A percentile compares a stretch with the other conserved stretches of the same genome.
phyloP scores from a whole-genome alignment of 2,113 vertebrate genomes.

The Oceanodroma tethys region DNA sequence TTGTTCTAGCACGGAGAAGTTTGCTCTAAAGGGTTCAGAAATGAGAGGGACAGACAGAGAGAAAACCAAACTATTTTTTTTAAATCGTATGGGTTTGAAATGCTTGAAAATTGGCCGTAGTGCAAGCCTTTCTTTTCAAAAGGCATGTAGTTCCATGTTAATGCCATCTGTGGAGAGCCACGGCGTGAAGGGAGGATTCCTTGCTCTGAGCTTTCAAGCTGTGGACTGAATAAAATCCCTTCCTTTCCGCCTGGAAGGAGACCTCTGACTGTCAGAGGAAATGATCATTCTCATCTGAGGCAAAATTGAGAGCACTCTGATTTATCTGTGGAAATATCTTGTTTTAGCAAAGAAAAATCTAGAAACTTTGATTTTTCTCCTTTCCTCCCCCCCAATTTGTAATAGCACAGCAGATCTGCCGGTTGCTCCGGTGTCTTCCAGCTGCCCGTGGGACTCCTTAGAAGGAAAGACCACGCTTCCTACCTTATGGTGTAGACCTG shows the following conservation, averaged over 20 bases:
- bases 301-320: neutral
- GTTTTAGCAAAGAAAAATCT: neutral
- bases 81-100: neutral
- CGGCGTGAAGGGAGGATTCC: neutral
- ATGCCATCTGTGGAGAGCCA: neutral
- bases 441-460: neutral
- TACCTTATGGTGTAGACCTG: neutral
- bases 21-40: neutral
- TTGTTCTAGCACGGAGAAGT: neutral
- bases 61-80: neutral
- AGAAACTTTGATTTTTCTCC: neutral
- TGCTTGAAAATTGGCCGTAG: neutral
- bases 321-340: neutral
- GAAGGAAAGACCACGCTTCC: neutral
- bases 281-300: neutral
- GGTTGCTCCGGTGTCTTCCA: neutral
- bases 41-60: neutral
- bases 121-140: neutral
- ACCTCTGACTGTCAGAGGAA: neutral
- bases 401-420: neutral
- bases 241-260: neutral
- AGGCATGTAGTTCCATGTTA: neutral
- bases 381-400: fast-evolving
- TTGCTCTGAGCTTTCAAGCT: neutral
- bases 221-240: neutral